A percentile compares a stretch with the other conserved stretches of the same genome.
These are phyloP conservation scores for Frankliniella intonsa DNA, from an alignment of 2,888 invertebrate genomes.

Conservation along the genomic window DNA sequence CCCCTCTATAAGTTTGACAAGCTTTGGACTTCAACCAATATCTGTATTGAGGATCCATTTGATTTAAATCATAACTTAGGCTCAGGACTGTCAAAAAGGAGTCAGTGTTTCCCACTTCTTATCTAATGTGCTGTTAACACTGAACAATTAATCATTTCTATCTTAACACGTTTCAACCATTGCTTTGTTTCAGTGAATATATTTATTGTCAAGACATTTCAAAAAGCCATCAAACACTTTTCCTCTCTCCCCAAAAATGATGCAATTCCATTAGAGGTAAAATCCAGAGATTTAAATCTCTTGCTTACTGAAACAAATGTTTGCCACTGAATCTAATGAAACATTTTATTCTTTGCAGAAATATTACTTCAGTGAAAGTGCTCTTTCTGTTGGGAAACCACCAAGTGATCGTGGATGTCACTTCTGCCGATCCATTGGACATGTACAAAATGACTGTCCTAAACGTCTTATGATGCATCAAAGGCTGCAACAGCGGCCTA, in stretches of 20 bases:
- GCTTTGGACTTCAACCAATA: conserved; percentile 51
- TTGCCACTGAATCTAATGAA: neutral
- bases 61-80: conserved; percentile 55
- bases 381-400: conserved; percentile 45
- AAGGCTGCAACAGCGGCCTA: neutral
- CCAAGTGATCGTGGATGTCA: conserved; percentile 53
- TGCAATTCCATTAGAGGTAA: conserved; percentile 32
- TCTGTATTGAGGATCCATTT: conserved; percentile 61
- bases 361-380: conserved; percentile 43
- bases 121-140: neutral
- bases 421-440: conserved; percentile 53
- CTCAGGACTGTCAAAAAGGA: conserved; percentile 51
- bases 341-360: conserved; percentile 36
- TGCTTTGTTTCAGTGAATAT: conserved; percentile 47
- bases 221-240: conserved; percentile 35
- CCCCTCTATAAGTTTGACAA: conserved; percentile 52
- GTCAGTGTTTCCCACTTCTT: conserved; percentile 44
- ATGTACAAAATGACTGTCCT: conserved; percentile 50
- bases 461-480: conserved; percentile 4
- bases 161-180: neutral
- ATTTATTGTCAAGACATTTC: conserved; percentile 36
- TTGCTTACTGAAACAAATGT: too few relatives aligned
- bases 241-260: conserved; percentile 27
- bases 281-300: neutral
- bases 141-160: neutral